A percentile compares a stretch with the other conserved stretches of the same genome.
Evolutionary conservation across 2,113 vertebrate genomes (phyloP).

Genomic region (Muscicapa adusta): DNA sequence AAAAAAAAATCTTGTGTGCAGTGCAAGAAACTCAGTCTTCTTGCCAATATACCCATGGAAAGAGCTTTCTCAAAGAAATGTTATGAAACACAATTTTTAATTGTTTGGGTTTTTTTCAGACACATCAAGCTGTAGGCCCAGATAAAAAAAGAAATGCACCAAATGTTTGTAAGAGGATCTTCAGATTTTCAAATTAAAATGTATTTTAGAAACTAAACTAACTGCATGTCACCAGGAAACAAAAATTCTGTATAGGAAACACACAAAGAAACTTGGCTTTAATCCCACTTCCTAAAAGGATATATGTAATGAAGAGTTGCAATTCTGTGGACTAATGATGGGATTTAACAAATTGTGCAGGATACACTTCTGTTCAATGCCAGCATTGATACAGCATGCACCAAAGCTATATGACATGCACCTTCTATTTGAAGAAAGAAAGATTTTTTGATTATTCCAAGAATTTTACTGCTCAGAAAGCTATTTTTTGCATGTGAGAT

Average conservation of each 20-base stretch:
- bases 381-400: neutral
- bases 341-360: neutral
- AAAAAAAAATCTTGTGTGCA: neutral
- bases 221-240: neutral
- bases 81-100: neutral
- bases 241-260: neutral
- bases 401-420: neutral
- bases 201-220: neutral
- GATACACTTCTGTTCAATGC: neutral
- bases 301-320: neutral
- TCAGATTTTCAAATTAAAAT: neutral
- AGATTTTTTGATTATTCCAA: neutral
- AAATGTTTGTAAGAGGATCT: neutral
- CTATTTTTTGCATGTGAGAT: neutral
- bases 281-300: neutral
- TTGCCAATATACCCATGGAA: neutral
- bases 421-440: neutral
- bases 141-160: neutral
- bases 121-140: neutral
- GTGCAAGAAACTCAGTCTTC: neutral
- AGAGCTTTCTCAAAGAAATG: neutral
- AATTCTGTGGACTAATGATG: neutral
- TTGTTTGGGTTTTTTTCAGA: neutral
- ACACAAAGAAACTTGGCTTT: neutral
- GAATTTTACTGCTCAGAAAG: neutral